Evolutionary conservation across 2,797 vertebrate species (phyloP), one percentile per base, ranked within the genome.

Genomic region (Triplophysa yarkandensis): DNA sequence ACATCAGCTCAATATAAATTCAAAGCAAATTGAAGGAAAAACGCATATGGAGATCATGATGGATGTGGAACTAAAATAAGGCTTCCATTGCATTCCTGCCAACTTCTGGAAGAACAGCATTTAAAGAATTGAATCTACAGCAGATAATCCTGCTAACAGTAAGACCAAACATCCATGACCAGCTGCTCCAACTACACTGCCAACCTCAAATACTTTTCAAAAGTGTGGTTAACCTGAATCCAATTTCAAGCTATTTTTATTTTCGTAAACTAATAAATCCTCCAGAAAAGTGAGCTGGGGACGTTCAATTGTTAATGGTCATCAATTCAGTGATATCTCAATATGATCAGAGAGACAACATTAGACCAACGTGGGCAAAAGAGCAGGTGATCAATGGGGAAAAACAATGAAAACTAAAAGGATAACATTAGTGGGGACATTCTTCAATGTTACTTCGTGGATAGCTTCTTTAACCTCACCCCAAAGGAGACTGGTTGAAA

Each of bases 381-480:
- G 94, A 98, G 86, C 91, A 86, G 79, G 87, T 85, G 25, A 27
- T 94, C 2, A 76, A 89, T 0, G n/a, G n/a, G 94, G 91, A 1
- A 95, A 92, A 76, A 83, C 46, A 61, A 87, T 95, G 75, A 94
- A 89, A 73, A 94, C 88, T 98, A 93, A 0, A 97, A 99, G 84
- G 91, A 98, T 86, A 87, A 88, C 54, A 96, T 98, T 76, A 97
- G 95, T 0, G 78, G 91, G 0, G 98, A 99, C 79, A 96, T 99
- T 72, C 88, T 99, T 64, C 96, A 99, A 82, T 99, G 98, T 97
- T 93, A 96, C 86, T 99, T 99, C 77, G 84, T 94, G 46, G 98
- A 99, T 80, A 96, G 90, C 69, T 99, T 99, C 87, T 99, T 98
- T 90, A 99, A 99, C 87, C 93, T 99, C 73, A 99, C 98, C 0